A percentile compares a stretch with the other conserved stretches of the same genome.
phyloP scores from a whole-genome alignment of 2,113 vertebrate species.

The Rynchops niger region DNA sequence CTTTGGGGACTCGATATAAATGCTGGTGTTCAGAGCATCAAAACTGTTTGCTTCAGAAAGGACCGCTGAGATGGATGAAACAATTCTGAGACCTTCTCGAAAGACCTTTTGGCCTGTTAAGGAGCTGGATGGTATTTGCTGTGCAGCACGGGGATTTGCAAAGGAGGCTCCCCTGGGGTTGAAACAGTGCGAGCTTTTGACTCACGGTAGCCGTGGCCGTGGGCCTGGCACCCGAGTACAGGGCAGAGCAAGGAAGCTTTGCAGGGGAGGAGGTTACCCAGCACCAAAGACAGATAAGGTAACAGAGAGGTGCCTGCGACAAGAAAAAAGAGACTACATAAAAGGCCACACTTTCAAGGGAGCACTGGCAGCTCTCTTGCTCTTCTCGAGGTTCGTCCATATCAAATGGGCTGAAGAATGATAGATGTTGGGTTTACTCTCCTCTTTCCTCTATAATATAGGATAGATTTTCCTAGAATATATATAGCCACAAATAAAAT shows the following conservation, averaged over 20 bases:
- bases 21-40: slow-evolving; percentile 27
- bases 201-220: neutral
- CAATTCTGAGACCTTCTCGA: neutral
- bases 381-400: neutral
- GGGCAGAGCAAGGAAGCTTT: neutral
- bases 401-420: neutral
- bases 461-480: neutral
- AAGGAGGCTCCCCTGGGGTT: neutral
- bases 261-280: neutral
- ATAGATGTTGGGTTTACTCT: neutral
- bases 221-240: neutral
- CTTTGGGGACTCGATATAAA: slow-evolving; percentile 43
- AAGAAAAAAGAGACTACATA: neutral
- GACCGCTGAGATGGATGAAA: slow-evolving; percentile 37
- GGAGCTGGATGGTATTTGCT: slow-evolving; percentile 8
- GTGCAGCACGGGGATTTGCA: neutral
- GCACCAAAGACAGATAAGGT: neutral
- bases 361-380: neutral
- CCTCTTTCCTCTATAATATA: neutral
- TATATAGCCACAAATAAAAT: neutral
- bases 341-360: accelerated
- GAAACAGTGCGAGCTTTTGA: neutral
- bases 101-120: slow-evolving; percentile 6
- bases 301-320: neutral
- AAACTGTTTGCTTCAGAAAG: slow-evolving; percentile 41